Percentiles rank a stretch among this genome's conserved stretches.
Conservation (phyloP, 2,888 invertebrate species). For the Mythimna loreyi region DNA sequence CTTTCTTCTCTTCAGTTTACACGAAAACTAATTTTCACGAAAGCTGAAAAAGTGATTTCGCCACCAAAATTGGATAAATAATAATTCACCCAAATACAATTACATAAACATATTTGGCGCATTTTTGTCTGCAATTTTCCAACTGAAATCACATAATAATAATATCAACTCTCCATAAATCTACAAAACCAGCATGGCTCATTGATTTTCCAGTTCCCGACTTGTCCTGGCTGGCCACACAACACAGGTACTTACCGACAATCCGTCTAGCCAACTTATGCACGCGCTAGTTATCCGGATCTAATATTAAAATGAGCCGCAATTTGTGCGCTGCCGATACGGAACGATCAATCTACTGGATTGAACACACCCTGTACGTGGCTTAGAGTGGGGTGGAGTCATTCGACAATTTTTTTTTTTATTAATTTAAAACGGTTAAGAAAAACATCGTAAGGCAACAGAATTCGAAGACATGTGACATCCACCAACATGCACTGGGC, state of each 20-base stretch:
- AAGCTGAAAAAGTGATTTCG: no score
- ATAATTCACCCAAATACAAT: no score
- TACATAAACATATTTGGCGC: no score
- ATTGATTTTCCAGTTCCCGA: conserved; percentile 33
- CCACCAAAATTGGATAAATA: no score
- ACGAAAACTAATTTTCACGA: no score
- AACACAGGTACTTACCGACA: conserved; percentile 14
- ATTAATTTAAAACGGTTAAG: no score
- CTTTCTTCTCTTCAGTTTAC: no score
- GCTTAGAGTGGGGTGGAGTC: conserved; percentile 65
- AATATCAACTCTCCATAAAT: background rate
- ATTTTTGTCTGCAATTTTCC: background rate
- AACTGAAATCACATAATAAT: background rate
- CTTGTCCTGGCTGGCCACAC: background rate
- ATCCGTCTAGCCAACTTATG: conserved; percentile 54
- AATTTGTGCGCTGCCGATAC: conserved; percentile 83
- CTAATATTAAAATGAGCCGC: conserved; percentile 85
- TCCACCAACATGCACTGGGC: no score
- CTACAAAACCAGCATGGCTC: background rate
- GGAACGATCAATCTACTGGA: conserved; percentile 83
- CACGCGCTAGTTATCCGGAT: conserved; percentile 68
- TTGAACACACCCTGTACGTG: conserved; percentile 75
- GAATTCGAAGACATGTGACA: no score
- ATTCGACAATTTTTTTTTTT: background rate
- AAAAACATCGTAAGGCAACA: no score